Conservation (phyloP, 2,888 invertebrate species). For the Scrobipalpa atriplicella region DNA sequence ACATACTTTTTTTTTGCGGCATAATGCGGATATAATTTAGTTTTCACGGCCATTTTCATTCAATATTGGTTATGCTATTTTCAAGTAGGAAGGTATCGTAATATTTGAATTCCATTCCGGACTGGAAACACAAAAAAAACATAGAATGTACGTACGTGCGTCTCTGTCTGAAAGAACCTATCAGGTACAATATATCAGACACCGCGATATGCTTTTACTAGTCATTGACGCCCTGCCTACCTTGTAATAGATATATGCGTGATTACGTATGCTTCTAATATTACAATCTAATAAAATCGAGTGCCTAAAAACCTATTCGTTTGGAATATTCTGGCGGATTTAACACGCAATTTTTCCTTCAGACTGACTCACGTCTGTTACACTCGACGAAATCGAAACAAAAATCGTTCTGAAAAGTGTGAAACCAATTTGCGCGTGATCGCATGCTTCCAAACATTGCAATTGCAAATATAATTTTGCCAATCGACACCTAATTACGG, state of each 20-base stretch:
- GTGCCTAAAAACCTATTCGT: conserved; percentile 4
- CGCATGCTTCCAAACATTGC: conserved; percentile 23
- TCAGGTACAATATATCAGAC: no score
- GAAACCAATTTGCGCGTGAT: conserved; percentile 22
- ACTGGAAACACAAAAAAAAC: no score
- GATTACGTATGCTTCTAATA: background rate
- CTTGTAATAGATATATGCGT: no score
- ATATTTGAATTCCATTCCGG: no score
- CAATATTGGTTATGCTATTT: background rate
- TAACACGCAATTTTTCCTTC: conserved; percentile 6
- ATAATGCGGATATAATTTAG: conserved; percentile 9
- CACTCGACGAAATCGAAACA: conserved; percentile 4
- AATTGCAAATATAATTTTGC: conserved; percentile 27
- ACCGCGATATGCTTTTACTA: no score
- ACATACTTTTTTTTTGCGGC: background rate
- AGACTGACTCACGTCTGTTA: background rate
- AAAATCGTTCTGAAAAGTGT: conserved; percentile 24
- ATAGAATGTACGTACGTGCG: background rate
- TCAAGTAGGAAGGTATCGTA: background rate
- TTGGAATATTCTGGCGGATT: conserved; percentile 4
- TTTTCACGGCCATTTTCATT: background rate
- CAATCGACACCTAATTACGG: conserved; percentile 30
- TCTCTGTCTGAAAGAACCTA: no score
- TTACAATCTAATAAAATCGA: background rate
- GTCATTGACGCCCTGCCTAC: no score